Base-by-base conservation (phyloP, 2,888 invertebrate genomes). In the Monoplex corrugatus region DNA sequence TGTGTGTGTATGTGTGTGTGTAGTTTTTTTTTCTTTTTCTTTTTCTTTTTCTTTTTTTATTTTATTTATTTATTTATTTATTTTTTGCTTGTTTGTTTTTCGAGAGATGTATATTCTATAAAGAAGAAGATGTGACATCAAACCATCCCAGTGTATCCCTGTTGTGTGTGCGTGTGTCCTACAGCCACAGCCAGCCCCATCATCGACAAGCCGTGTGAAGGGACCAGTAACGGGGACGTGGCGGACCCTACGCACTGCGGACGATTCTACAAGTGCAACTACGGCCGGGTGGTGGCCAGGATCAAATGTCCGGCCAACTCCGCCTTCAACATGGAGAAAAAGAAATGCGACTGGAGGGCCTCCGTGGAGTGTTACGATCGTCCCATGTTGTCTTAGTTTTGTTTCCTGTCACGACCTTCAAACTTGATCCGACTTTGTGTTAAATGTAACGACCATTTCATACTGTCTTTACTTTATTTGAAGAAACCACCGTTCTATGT, bases 241-340 rank as follows among this genome's bases (percentile, higher is more conserved):
- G 72, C 90, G 0, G 93, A 93, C 88, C 90, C 91, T 1, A 90
- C 86, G 35, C 87, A 93, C 86, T 93, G 93, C 84, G 89, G 89
- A 68, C 90, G 93, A 28, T 93, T 93, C 89, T 93, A 92, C 91
- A 93, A 93, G 89, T 93, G 93, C 75, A 93, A 93, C 91, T 91
- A 93, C 85, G 93, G 93, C 10, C 89, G 92, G 0, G 92, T 93
- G 35, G 93, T 93, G 19, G 92, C 93, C 19, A 86, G 93, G 16
- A 92, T 93, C 88, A 90, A 91, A 35, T 93, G 93, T 82, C 93
- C 93, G 0, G 68, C 91, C 78, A 92, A 91, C 90, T 91, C 92
- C 78, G 92, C 92, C 57, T 93, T 91, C 91, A 90, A 90, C 57
- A 45, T 40, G n/a, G 90, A 89, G 19, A 90, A 89, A 23, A 90